These are phyloP conservation scores for Paragorgia papillata DNA, from an alignment of 92 coral and sea anemone genomes.

Conservation along the genomic window DNA sequence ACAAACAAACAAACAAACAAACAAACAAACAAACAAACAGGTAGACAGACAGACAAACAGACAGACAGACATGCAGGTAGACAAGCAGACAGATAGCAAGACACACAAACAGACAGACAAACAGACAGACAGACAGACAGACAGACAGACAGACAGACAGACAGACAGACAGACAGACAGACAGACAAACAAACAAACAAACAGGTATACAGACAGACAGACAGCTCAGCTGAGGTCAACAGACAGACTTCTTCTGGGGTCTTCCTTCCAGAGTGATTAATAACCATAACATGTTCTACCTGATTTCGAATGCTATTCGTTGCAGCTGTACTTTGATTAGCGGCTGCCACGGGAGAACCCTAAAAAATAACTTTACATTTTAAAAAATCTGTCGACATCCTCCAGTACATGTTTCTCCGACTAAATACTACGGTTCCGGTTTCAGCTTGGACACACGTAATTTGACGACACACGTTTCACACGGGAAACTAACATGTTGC, in stretches of 20 bases:
- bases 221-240: neutral
- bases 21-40: conserved; percentile 8
- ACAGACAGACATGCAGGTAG: conserved; percentile 3
- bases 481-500: too few species aligned
- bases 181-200: too few species aligned
- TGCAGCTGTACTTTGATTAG: neutral
- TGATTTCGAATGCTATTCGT: conserved; percentile 45
- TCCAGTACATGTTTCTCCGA: neutral
- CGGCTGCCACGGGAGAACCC: conserved; percentile 34
- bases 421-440: too few species aligned
- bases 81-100: neutral
- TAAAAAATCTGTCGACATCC: neutral
- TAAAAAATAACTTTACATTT: conserved; percentile 10
- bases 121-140: too few species aligned
- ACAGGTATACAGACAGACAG: too few species aligned
- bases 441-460: too few species aligned
- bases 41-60: conserved; percentile 11
- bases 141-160: conserved; percentile 1
- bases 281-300: too few species aligned
- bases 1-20: neutral
- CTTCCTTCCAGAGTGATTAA: too few species aligned
- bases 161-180: conserved; percentile 1
- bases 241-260: too few species aligned
- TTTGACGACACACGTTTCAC: too few species aligned
- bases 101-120: too few species aligned